Evolutionary conservation across 1,140 invertebrate species (phyloP), one percentile per base, ranked within the genome.

Genomic region (Frieseomelitta varia): DNA sequence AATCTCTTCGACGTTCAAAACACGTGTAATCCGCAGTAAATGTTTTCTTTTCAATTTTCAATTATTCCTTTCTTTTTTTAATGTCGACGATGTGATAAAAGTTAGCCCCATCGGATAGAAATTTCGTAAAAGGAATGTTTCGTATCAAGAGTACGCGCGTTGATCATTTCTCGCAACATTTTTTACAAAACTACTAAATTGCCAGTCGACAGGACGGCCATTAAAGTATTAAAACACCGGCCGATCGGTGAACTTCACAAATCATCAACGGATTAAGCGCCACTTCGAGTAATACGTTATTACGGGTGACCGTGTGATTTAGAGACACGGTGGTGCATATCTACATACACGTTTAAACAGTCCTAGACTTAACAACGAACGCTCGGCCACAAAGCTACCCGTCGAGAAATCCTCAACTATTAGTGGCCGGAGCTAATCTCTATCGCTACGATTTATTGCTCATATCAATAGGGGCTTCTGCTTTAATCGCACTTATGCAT

Each of bases 371-470:
- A 67, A 68, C 47, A 53, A 51, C 51, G 77, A 58, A 63, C 30
- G 8, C 1, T 47, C 27, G 56, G 34, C 47, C 39, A 15, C n/a
- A 78, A 53, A 78, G n/a, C 24, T 30, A 78, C 17, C 19, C 58
- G 51, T 58, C 27, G 65, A 34, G 58, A 53, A 78, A 69, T 79
- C 67, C 63, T 61, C 79, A 30, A 76, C 56, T 76, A 61, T 76
- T 76, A 76, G 56, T 30, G 17, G 21, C 61, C n/a, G 11, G 2
- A 2, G 19, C 47, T 63, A 81, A 75, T 74, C 47, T 81, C 39
- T 53, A 30, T 47, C 79, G 47, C 2, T 14, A 24, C 39, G 14
- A 81, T 63, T 53, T 75, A 81, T 81, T 67, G 24, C 71, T 24
- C 14, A 0, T 65, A 65, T 75, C 27, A 30, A 75, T 63, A 19